Base-by-base conservation (phyloP, 2,888 invertebrate species). In the Ommatoiulus sabulosus region DNA sequence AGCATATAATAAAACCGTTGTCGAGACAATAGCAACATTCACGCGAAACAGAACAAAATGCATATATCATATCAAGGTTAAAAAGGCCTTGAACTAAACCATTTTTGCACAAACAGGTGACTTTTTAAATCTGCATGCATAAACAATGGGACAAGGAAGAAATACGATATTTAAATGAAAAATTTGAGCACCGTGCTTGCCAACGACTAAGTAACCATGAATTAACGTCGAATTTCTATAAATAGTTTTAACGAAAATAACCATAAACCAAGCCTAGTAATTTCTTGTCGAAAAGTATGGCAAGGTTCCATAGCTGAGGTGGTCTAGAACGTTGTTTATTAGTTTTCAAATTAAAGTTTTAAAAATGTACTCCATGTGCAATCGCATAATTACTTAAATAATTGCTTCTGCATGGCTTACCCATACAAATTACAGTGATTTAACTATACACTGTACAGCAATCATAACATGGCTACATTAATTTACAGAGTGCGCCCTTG, bases 161-260 rank as follows among this genome's bases (percentile, higher is more conserved):
- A 72, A 72, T 8, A 0, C 24, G 72, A 24, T 7, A 24, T 72
- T 24, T 20, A 10, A 72, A 72, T 24, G 72, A 8, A 72, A n/a
- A 72, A 72, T 24, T 72, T 72, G 20, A 24, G 24, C 24, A 12
- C 72, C 63, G 17, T 20, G 63, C 63, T n/a, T 63, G 63, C n/a
- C 63, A 4, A 63, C 20, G 63, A 72, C 24, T 72, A 72, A 72
- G 72, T n/a, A 24, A 24, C 72, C 8, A 72, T 72, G 72, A 72
- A 72, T 72, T 72, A 72, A 72, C 12, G 10, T 15, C 72, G 24
- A 8, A 24, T n/a, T 72, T 72, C 72, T 24, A 24, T 8, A 72
- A 72, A 72, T 72, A 72, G 72, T 24, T 72, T 72, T 10, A 72
- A 24, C 72, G 72, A 72, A 72, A 72, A 72, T 72, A 72, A 24